phyloP scores from a whole-genome alignment of 2,113 vertebrate species.

The Pterophyllum scalare region DNA sequence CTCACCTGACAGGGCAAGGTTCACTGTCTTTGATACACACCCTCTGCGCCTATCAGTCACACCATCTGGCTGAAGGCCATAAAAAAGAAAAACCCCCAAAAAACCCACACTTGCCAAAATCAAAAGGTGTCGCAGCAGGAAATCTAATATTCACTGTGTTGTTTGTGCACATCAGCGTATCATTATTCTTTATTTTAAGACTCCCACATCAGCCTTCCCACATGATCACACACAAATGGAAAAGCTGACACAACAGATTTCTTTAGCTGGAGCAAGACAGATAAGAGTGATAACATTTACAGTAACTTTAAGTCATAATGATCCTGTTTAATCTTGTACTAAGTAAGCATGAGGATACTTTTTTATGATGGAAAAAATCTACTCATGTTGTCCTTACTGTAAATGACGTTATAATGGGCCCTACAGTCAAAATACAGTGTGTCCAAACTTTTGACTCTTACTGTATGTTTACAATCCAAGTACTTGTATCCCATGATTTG shows the following conservation, averaged over 20 bases:
- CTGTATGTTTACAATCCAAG: background rate
- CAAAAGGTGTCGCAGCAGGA: conserved; percentile 24
- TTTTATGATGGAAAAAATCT: conserved; percentile 40
- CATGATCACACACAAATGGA: conserved; percentile 50
- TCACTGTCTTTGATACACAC: conserved; percentile 11
- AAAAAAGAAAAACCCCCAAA: background rate
- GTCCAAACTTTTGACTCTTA: too few relatives aligned
- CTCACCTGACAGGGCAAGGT: conserved; percentile 15
- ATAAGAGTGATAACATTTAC: background rate
- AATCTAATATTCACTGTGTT: conserved; percentile 3
- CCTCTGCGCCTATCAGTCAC: background rate
- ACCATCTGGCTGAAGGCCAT: background rate
- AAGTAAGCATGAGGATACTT: background rate
- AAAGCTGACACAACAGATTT: conserved; percentile 48
- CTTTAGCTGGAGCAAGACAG: background rate
- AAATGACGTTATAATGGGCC: background rate
- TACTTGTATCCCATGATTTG: background rate
- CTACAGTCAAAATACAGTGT: background rate
- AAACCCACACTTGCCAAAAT: background rate
- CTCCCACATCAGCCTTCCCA: conserved; percentile 21
- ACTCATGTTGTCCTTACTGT: background rate
- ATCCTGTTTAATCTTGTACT: background rate
- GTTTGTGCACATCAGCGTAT: conserved; percentile 33
- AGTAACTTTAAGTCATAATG: conserved; percentile 17
- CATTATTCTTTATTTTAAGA: conserved; percentile 18